These are phyloP conservation scores for Habrosyne pyritoides DNA, from an alignment of 2,888 invertebrate genomes.

Conservation along the genomic window DNA sequence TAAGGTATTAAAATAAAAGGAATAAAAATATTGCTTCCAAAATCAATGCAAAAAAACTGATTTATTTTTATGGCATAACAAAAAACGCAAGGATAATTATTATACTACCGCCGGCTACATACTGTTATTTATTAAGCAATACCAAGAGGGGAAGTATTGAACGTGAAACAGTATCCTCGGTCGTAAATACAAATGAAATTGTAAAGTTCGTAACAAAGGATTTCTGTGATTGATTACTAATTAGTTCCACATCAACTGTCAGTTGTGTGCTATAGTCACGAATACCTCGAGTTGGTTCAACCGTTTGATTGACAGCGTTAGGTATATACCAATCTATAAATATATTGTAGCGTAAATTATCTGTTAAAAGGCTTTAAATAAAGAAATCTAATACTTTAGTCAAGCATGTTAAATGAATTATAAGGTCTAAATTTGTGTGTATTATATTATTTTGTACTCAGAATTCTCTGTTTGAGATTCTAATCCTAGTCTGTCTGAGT, in stretches of 20 bases:
- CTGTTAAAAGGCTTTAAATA: background rate
- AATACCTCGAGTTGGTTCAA: background rate
- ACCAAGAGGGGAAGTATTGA: background rate
- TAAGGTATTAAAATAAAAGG: no score
- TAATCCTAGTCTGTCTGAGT: no score
- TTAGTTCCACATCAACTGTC: conserved; percentile 33
- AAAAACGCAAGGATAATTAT: background rate
- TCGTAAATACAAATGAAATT: conserved; percentile 17
- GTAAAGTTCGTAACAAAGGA: conserved; percentile 34
- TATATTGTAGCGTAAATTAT: background rate
- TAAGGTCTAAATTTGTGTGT: no score
- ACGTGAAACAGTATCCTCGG: no score
- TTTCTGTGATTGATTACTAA: conserved; percentile 31
- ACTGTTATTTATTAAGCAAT: background rate
- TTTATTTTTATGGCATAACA: background rate
- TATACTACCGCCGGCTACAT: no score
- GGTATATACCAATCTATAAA: background rate
- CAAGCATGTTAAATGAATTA: background rate
- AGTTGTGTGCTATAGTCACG: background rate
- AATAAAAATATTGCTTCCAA: no score
- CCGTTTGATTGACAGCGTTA: background rate
- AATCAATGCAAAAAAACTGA: no score
- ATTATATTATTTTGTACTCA: no score
- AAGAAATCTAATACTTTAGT: background rate
- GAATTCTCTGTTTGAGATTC: no score